These are phyloP conservation scores for Leptobrachium ailaonicum DNA, from an alignment of 2,113 vertebrate species.

Conservation along the genomic window DNA sequence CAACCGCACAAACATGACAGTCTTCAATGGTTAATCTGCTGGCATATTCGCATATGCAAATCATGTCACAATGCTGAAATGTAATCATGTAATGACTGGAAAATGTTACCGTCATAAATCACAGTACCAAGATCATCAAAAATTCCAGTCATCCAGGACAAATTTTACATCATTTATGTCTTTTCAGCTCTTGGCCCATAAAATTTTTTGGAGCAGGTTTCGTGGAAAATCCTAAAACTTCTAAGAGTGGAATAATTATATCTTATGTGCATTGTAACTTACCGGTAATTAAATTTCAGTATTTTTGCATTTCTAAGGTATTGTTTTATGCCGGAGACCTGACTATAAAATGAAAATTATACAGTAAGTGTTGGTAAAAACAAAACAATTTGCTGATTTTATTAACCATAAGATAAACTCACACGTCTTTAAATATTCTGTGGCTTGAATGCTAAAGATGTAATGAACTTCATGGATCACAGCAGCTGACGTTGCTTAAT, in stretches of 20 bases:
- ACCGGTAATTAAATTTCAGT: slow-evolving; percentile 82
- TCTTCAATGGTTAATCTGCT: slow-evolving; percentile 85
- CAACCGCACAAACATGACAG: slow-evolving; percentile 90
- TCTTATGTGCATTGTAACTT: slow-evolving; percentile 79
- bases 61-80: slow-evolving; percentile 84
- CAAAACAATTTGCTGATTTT: slow-evolving; percentile 80
- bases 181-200: slow-evolving; percentile 73
- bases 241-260: slow-evolving; percentile 78
- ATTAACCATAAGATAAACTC: slow-evolving; percentile 91
- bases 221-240: slow-evolving; percentile 74
- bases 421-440: slow-evolving; percentile 94
- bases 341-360: slow-evolving; percentile 79
- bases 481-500: slow-evolving; percentile 99
- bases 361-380: slow-evolving; percentile 71
- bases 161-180: slow-evolving; percentile 76
- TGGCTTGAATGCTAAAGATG: slow-evolving; percentile 97
- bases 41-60: slow-evolving; percentile 95
- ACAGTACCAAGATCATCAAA: slow-evolving; percentile 87
- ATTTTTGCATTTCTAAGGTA: slow-evolving; percentile 77
- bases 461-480: slow-evolving; percentile 99
- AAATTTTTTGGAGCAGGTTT: slow-evolving; percentile 75
- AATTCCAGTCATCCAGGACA: slow-evolving; percentile 91
- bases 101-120: slow-evolving; percentile 89
- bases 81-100: slow-evolving; percentile 89
- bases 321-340: slow-evolving; percentile 83